phyloP scores from a whole-genome alignment of 2,113 vertebrate species.

The Chelonoidis abingdonii region DNA sequence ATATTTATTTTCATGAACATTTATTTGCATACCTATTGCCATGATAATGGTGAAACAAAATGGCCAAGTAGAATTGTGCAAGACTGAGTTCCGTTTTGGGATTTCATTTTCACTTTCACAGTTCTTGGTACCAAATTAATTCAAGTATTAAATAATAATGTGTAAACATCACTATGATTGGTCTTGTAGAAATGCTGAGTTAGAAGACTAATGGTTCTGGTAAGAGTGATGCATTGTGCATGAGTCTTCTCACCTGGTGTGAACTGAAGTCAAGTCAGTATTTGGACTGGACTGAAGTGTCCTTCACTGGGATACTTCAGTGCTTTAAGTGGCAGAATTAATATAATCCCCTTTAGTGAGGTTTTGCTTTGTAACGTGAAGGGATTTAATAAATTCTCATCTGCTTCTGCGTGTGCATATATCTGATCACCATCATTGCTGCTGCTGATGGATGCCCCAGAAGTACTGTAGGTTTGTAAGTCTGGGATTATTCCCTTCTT shows the following conservation, averaged over 20 bases:
- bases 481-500: not conserved
- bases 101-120: not conserved
- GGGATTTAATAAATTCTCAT: not conserved
- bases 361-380: not conserved
- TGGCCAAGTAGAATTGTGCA: not conserved
- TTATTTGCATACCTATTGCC: not conserved
- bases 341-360: not conserved
- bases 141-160: not conserved
- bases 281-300: not conserved
- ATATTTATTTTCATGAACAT: too few species aligned
- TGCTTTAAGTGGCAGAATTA: not conserved
- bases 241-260: not conserved
- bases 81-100: not conserved
- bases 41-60: not conserved
- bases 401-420: fast-evolving
- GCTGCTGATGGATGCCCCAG: not conserved
- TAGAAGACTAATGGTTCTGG: not conserved
- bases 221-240: not conserved
- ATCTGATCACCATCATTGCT: not conserved
- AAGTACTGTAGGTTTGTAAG: not conserved
- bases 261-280: not conserved
- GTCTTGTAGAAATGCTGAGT: fast-evolving
- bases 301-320: fast-evolving
- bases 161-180: fast-evolving
- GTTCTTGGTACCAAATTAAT: not conserved